A percentile compares a stretch with the other conserved stretches of the same genome.
These are phyloP conservation scores for Heliconius hewitsoni DNA, from an alignment of 1,140 invertebrate genomes.

Conservation along the genomic window DNA sequence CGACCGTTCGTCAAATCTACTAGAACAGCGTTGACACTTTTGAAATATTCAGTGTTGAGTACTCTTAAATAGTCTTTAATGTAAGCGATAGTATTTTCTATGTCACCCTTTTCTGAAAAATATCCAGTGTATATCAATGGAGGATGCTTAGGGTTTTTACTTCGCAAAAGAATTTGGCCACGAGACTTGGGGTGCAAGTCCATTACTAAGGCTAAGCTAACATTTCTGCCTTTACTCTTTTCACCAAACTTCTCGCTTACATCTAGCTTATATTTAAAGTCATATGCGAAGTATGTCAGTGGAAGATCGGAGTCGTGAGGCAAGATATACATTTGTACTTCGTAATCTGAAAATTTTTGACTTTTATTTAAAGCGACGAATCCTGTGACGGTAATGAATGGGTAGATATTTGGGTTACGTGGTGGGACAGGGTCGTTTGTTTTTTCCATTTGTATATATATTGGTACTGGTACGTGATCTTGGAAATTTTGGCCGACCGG, in stretches of 20 bases:
- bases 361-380: constrained; percentile 4
- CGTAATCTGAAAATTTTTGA: background rate
- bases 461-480: background rate
- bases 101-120: background rate
- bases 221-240: background rate
- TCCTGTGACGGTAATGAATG: background rate
- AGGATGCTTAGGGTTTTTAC: background rate
- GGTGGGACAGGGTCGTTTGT: background rate
- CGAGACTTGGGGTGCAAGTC: background rate
- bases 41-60: background rate
- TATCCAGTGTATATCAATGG: background rate
- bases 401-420: background rate
- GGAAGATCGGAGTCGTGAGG: background rate
- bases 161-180: background rate
- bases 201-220: background rate
- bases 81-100: background rate
- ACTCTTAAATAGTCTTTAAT: constrained; percentile 9
- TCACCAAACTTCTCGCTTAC: background rate
- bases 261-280: background rate
- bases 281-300: background rate
- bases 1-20: background rate
- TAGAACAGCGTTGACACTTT: background rate
- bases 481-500: constrained; percentile 1
- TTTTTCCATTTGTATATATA: background rate
- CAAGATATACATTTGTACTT: background rate